phyloP scores from a whole-genome alignment of 2,797 vertebrate species.

The Crenuchus spilurus region DNA sequence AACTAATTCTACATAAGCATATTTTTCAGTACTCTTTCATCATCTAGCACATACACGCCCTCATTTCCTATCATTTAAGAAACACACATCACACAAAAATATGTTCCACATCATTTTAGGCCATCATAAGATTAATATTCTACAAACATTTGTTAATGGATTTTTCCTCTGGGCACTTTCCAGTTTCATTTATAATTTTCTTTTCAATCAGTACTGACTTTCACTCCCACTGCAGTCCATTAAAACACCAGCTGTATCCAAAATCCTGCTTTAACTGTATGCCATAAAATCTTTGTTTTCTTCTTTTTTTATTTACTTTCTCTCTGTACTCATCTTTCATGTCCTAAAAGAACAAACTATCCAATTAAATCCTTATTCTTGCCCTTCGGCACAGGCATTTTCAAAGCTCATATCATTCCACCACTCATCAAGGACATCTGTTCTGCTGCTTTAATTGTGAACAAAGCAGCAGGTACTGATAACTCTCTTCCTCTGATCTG shows the following conservation, averaged over 20 bases:
- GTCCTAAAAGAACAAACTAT: not conserved
- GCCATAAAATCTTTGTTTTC: not conserved
- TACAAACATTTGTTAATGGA: slow-evolving; percentile 20
- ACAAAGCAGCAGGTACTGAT: no score
- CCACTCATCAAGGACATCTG: not conserved
- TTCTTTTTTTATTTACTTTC: not conserved
- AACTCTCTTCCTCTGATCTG: no score
- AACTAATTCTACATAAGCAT: no score
- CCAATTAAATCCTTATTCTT: slow-evolving; percentile 30
- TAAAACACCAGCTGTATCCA: slow-evolving; percentile 40
- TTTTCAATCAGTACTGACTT: slow-evolving; percentile 15
- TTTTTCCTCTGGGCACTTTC: slow-evolving; percentile 12
- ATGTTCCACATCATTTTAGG: not conserved
- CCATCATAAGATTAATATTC: slow-evolving; percentile 22
- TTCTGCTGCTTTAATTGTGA: no score
- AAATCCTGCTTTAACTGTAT: not conserved
- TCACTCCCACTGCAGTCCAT: slow-evolving; percentile 9
- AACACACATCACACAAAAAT: not conserved
- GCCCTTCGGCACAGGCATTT: not conserved
- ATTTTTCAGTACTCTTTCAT: no score
- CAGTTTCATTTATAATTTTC: slow-evolving; percentile 13
- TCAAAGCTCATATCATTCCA: not conserved
- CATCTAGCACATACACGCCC: no score
- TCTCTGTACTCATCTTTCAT: not conserved
- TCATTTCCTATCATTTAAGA: no score